Base-by-base conservation (phyloP, 2,888 invertebrate genomes). In the Drepana falcataria region DNA sequence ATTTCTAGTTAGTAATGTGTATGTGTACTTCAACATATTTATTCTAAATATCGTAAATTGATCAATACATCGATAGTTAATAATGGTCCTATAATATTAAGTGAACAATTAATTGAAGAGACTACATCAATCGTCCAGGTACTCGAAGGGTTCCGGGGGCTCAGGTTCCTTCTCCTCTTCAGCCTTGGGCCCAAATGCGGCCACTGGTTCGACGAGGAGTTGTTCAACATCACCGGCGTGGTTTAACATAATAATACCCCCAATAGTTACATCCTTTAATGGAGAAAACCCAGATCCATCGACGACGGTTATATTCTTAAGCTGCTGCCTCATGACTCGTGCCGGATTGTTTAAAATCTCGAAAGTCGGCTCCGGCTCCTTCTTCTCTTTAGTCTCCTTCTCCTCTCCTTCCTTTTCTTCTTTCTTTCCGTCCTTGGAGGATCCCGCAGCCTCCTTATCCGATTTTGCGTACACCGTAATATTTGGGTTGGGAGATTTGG, bases 81-180 rank as follows among this genome's bases (percentile, higher is more conserved):
- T 66, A 69, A 64, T 66, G 60, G 69, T 71, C 72, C 72, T 82
- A 82, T 61, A 57, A n/a, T 58, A 57, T 71, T 77, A 77, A 59
- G 55, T 51, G 40, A 51, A 58, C 59, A 62, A 63, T 74, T 77
- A 81, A 69, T 65, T 64, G 58, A 76, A 78, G 54, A 73, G 59
- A 63, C 64, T 70, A 65, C 73, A 81, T 92, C 93, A 94, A 83
- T 96, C 96, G 84, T 99, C 98, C 69, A 94, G 94, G 90, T 96
- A 99, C 89, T 98, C 98, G 81, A 99, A 99, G 63, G 99, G 98
- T 92, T 98, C 98, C 76, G 99, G 99, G 48, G 98, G 97, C 73
- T 98, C 98, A 0, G 99, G 98, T 85, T 99, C 99, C 75, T 97
- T 97, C 71, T 97, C 98, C 74, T 99, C 99, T 64, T 98, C 98